phyloP scores from a whole-genome alignment of 2,797 vertebrate genomes.

The Spinibarbus caldwelli region DNA sequence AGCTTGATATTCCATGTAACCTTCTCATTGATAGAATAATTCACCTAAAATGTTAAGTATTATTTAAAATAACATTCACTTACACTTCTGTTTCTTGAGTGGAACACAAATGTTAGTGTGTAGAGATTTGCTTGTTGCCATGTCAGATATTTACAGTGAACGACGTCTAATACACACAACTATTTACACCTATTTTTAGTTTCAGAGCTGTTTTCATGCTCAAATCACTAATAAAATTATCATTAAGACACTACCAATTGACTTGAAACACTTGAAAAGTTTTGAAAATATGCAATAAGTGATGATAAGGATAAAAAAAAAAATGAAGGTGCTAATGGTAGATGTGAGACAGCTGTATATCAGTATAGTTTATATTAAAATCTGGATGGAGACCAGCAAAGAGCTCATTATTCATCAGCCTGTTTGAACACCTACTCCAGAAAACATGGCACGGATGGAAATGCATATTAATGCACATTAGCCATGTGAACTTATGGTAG shows the following conservation, averaged over 20 bases:
- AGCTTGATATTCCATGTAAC: not conserved
- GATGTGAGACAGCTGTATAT: not conserved
- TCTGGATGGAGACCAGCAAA: conserved; percentile 51
- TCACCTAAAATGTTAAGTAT: not conserved
- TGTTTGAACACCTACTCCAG: conserved; percentile 59
- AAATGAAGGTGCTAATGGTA: conserved; percentile 21
- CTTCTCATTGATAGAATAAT: not conserved
- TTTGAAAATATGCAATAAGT: not conserved
- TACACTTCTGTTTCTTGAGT: not conserved
- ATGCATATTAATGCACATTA: conserved; percentile 55
- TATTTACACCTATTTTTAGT: not conserved
- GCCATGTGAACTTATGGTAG: conserved; percentile 53
- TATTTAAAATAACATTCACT: not conserved
- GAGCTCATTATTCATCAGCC: conserved; percentile 58
- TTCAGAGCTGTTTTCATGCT: not conserved
- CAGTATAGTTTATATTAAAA: not conserved
- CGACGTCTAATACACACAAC: not conserved
- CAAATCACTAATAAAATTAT: not conserved
- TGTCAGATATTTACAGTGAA: not conserved
- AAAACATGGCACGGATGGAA: conserved; percentile 47
- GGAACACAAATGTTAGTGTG: not conserved
- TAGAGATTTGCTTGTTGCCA: not conserved
- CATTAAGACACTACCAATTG: not conserved
- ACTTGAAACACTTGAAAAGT: not conserved
- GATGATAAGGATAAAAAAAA: conserved; percentile 36